Conservation (phyloP, 2,888 invertebrate genomes). For the Abrostola triplasia region DNA sequence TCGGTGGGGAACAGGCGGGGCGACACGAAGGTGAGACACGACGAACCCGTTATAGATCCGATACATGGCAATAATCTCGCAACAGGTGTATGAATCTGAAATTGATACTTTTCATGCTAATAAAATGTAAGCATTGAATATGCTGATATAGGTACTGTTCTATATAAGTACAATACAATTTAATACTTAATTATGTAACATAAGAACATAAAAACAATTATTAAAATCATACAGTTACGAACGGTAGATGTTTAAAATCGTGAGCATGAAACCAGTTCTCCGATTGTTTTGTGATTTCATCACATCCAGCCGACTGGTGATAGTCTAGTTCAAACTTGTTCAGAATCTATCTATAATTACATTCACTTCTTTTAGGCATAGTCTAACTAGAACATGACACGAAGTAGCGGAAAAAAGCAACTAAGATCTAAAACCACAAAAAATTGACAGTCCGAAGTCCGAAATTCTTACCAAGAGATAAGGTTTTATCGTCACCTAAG, state of each 20-base stretch:
- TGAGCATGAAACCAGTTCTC: not conserved
- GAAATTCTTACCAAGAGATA: no score
- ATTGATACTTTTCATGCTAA: no score
- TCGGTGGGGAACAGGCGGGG: no score
- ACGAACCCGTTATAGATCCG: no score
- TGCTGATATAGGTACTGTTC: not conserved
- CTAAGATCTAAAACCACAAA: not conserved
- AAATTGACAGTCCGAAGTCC: no score
- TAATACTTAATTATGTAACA: not conserved
- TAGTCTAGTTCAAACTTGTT: slow-evolving; percentile 1
- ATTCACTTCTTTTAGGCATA: slow-evolving; percentile 1
- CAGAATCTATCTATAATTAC: not conserved
- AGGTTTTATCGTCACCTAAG: no score
- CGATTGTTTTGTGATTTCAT: slow-evolving; percentile 3
- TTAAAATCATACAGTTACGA: no score
- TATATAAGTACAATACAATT: not conserved
- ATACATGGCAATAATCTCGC: no score
- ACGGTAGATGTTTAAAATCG: not conserved
- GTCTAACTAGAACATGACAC: not conserved
- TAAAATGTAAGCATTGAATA: no score
- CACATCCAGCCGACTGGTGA: not conserved
- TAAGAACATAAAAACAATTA: no score
- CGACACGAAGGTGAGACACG: no score
- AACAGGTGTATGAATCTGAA: no score
- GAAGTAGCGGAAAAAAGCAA: not conserved